phyloP scores from a whole-genome alignment of 2,113 vertebrate species.

The Heterotilapia buettikoferi region DNA sequence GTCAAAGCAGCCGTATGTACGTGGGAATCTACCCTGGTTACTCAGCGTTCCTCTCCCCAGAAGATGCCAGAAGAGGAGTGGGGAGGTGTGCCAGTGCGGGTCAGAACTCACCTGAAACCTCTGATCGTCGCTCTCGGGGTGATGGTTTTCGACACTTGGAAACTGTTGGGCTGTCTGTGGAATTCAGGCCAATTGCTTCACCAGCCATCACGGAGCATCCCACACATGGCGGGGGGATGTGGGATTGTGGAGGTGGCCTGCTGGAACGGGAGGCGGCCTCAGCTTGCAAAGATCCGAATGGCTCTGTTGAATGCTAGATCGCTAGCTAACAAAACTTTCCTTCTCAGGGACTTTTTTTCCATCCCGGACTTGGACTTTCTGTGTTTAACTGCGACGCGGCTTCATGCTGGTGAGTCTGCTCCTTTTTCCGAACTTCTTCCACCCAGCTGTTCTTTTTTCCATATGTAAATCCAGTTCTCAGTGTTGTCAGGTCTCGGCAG shows the following conservation, averaged over 20 bases:
- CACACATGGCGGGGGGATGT: not conserved
- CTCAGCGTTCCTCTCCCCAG: not conserved
- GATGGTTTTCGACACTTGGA: not conserved
- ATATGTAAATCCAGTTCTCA: not conserved
- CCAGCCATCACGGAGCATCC: not conserved
- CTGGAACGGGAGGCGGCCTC: not conserved
- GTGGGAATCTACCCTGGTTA: not conserved
- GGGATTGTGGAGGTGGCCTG: not conserved
- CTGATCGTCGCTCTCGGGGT: not conserved
- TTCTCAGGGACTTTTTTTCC: not conserved
- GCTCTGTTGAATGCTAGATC: not conserved
- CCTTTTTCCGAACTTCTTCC: not conserved
- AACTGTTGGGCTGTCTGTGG: not conserved
- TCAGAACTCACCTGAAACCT: not conserved
- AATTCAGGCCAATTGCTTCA: not conserved
- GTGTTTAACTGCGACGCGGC: not conserved
- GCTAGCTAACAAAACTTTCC: not conserved
- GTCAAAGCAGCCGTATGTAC: not conserved
- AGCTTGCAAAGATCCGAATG: not conserved
- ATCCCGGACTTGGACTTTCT: not conserved
- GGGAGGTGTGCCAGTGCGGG: not conserved
- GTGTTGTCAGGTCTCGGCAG: not conserved
- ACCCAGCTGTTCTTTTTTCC: not conserved
- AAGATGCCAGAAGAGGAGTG: not conserved
- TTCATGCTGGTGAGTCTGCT: not conserved